Evolutionary conservation across 2,888 invertebrate species (phyloP), one percentile per base, ranked within the genome.

Genomic region (Zaprionus lineosus): DNA sequence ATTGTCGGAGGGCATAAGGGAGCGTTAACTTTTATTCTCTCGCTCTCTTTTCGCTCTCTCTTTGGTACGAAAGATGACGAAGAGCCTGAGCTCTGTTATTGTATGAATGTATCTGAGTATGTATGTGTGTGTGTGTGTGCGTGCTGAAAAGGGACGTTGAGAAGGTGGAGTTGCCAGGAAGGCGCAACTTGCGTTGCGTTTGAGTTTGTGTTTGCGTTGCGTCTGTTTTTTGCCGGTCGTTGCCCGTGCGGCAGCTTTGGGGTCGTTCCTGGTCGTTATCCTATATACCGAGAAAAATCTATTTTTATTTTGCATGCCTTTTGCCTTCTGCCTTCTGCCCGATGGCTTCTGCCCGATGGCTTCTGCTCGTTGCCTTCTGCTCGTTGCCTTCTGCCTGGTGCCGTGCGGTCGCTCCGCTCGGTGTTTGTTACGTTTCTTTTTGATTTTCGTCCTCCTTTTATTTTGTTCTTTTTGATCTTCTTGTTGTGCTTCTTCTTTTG

Each of bases 261-360:
- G 88, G 88, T 88, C 88, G 88, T 88, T 87, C 83, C 76, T 88
- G 87, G 88, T 88, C 88, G 86, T 88, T 88, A 88, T 88, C 88
- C 88, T 86, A 88, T 84, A 88, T 88, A 88, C 84, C 82, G 86
- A 87, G 86, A 84, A 87, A 87, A 82, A 79, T 84, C 76, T 86
- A 86, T 86, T 84, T 84, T 84, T 84, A 75, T 74, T 79, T 84
- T 74, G 72, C 78, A 74, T 81, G 52, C 46, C 47, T 56, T 39
- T 21, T 37, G 41, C 33, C 43, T 57, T 50, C 63, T 57, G 53
- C 63, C 47, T 41, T 33, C 28, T 43, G 59, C 43, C 19, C 3
- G 5, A 3, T 19, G 19, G 19, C 19, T 3, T 3, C 19, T 3
- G 19, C 19, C n/a, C n/a, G n/a, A n/a, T n/a, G n/a, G n/a, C n/a